Evolutionary conservation across 1,140 invertebrate species (phyloP).

Genomic region (Cotesia glomerata): DNA sequence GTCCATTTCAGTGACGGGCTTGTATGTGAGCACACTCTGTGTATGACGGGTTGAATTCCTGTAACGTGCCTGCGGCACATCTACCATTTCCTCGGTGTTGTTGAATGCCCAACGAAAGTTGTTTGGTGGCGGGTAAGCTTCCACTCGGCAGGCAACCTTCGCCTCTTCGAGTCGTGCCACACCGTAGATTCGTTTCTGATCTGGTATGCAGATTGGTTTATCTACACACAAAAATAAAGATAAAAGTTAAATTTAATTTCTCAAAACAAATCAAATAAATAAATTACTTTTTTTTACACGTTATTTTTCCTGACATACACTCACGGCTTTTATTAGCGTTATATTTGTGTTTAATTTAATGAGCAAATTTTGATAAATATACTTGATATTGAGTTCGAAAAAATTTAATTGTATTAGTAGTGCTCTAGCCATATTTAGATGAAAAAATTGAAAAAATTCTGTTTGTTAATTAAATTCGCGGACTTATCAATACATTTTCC

Average conservation of each 20-base stretch:
- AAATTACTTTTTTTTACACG: neutral
- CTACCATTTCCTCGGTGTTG: constrained; percentile 81
- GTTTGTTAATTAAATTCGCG: no score
- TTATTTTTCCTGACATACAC: neutral
- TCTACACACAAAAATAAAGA: constrained; percentile 66
- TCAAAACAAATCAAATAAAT: neutral
- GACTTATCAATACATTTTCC: no score
- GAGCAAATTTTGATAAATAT: no score
- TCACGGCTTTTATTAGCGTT: neutral
- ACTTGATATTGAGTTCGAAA: no score
- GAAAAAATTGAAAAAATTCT: no score
- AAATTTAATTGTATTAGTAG: no score
- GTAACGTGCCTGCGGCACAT: constrained; percentile 72
- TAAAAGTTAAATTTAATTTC: neutral
- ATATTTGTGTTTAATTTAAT: neutral
- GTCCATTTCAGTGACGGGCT: constrained; percentile 77
- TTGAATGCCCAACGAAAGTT: constrained; percentile 90
- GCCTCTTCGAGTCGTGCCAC: constrained; percentile 84
- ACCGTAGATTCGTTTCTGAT: constrained; percentile 82
- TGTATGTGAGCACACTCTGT: constrained; percentile 78
- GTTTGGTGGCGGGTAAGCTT: constrained; percentile 82
- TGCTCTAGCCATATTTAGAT: no score
- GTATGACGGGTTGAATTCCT: constrained; percentile 68
- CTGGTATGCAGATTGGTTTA: constrained; percentile 80
- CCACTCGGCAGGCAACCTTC: constrained; percentile 82